phyloP scores from a whole-genome alignment of 2,113 vertebrate genomes.

The Osmerus mordax region DNA sequence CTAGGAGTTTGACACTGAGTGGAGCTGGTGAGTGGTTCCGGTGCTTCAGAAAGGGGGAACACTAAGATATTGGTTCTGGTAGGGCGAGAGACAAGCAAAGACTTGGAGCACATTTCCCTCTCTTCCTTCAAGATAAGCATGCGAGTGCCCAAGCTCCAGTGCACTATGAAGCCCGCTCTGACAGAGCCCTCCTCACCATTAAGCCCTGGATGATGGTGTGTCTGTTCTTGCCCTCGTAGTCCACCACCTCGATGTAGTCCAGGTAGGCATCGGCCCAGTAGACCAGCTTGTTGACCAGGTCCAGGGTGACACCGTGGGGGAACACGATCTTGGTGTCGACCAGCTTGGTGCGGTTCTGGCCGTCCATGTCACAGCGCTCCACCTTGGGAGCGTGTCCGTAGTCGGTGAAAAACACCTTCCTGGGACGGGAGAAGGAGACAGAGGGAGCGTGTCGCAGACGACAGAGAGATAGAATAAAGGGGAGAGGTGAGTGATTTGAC shows the following conservation, averaged over 20 bases:
- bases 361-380: conserved; percentile 96
- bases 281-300: conserved; percentile 91
- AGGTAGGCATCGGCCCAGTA: conserved; percentile 98
- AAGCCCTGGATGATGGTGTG: conserved; percentile 97
- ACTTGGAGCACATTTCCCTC: background rate
- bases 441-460: background rate
- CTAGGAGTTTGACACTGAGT: too few species aligned
- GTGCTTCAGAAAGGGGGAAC: too few species aligned
- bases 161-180: background rate
- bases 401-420: conserved; percentile 97
- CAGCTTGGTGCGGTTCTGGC: conserved; percentile 95
- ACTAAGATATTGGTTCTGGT: too few species aligned
- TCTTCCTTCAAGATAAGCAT: too few species aligned
- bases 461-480: background rate
- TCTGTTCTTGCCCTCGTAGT: conserved; percentile 94
- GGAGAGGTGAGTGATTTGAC: background rate
- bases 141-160: too few species aligned
- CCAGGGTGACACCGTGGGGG: conserved; percentile 91
- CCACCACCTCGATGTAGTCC: conserved; percentile 97
- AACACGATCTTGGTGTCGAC: conserved; percentile 97
- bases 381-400: conserved; percentile 96
- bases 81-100: too few species aligned
- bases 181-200: conserved; percentile 76
- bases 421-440: conserved; percentile 42
- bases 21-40: too few species aligned